Conservation (phyloP, 2,888 invertebrate species). For the Apodemia mormo region DNA sequence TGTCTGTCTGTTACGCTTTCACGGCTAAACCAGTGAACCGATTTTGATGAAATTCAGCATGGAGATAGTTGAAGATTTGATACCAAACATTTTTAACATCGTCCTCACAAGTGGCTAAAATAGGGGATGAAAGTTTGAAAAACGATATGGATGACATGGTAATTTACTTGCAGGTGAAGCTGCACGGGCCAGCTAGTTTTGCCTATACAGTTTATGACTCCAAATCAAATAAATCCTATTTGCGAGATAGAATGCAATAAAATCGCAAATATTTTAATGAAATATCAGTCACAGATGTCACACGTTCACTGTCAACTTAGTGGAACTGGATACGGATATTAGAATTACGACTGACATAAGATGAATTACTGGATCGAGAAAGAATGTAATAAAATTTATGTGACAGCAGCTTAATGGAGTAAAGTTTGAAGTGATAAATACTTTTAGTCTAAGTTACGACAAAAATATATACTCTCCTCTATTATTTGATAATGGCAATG, state of each 20-base stretch:
- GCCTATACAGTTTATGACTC: too few species aligned
- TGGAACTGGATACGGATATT: constrained; percentile 11
- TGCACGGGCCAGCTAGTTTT: too few species aligned
- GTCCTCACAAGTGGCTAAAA: too few species aligned
- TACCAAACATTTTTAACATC: too few species aligned
- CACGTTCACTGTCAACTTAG: constrained; percentile 10
- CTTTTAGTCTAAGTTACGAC: background rate
- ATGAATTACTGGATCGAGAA: constrained; percentile 10
- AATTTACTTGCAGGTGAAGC: too few species aligned
- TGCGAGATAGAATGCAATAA: background rate
- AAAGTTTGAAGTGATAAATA: constrained; percentile 3
- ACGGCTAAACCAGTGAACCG: too few species aligned
- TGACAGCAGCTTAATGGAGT: background rate
- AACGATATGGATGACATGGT: too few species aligned
- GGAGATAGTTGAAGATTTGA: too few species aligned
- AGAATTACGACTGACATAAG: constrained; percentile 17
- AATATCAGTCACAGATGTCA: constrained; percentile 35
- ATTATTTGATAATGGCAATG: too few species aligned
- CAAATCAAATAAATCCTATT: background rate
- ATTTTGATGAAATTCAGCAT: too few species aligned
- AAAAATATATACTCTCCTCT: background rate
- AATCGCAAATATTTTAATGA: constrained; percentile 36
- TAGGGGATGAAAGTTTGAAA: too few species aligned
- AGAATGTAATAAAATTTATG: constrained; percentile 10
- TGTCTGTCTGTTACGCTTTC: too few species aligned